A percentile compares a stretch with the other conserved stretches of the same genome.
These are phyloP conservation scores for Congeria kusceri DNA, from an alignment of 2,888 invertebrate genomes.

Conservation along the genomic window DNA sequence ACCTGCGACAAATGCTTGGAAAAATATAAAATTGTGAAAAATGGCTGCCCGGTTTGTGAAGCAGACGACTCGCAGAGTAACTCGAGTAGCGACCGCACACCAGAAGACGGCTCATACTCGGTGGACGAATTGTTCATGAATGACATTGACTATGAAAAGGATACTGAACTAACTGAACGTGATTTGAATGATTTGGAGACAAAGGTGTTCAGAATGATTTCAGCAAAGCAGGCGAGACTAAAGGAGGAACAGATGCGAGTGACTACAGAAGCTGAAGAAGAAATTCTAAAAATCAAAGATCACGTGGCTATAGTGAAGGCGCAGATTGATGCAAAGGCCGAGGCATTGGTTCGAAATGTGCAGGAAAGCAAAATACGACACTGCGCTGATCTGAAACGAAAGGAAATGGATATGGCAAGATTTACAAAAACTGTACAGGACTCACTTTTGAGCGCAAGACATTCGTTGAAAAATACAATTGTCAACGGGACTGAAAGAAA, in stretches of 20 bases:
- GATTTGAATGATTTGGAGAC: constrained; percentile 39
- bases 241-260: constrained; percentile 31
- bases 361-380: constrained; percentile 55
- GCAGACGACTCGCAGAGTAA: background rate
- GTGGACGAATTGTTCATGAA: constrained; percentile 28
- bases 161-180: constrained; percentile 10
- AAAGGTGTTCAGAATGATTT: constrained; percentile 28
- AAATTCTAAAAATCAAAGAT: constrained; percentile 45
- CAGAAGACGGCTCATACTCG: background rate
- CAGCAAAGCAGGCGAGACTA: constrained; percentile 18
- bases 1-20: constrained; percentile 54
- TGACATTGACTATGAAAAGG: constrained; percentile 30
- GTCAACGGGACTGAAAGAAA: background rate
- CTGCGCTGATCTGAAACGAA: constrained; percentile 36
- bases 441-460: constrained; percentile 10
- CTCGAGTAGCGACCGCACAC: background rate
- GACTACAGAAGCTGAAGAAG: constrained; percentile 44
- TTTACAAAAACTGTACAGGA: constrained; percentile 33
- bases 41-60: constrained; percentile 58
- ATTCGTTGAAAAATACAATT: background rate
- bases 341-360: constrained; percentile 47
- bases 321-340: constrained; percentile 49
- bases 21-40: constrained; percentile 38
- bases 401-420: constrained; percentile 33
- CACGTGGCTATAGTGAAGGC: constrained; percentile 48